Conservation (phyloP, 2,888 invertebrate genomes). For the Polylopha cassiicola region DNA sequence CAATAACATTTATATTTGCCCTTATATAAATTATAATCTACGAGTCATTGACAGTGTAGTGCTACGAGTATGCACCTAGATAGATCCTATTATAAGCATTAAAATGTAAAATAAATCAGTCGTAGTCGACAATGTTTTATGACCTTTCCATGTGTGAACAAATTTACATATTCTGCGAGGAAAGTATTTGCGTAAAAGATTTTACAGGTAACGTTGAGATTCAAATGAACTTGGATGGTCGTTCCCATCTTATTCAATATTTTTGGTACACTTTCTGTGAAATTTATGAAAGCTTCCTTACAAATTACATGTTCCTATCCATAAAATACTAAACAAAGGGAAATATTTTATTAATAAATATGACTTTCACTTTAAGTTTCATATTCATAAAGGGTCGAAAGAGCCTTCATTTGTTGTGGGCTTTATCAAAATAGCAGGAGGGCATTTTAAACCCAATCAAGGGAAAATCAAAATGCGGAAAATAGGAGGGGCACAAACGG, state of each 20-base stretch:
- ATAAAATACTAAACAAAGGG: no score
- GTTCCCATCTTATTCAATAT: no score
- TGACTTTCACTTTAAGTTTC: slow-evolving; percentile 29
- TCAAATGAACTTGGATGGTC: no score
- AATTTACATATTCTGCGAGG: slow-evolving; percentile 15
- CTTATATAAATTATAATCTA: no score
- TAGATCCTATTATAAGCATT: no score
- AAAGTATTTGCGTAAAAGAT: slow-evolving; percentile 19
- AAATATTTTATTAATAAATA: slow-evolving; percentile 7
- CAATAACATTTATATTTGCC: no score
- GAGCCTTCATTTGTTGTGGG: slow-evolving; percentile 53
- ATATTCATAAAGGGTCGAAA: slow-evolving; percentile 45
- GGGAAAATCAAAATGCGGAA: slow-evolving; percentile 75
- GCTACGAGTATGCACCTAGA: no score
- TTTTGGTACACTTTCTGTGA: no score
- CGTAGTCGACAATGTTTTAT: slow-evolving; percentile 12
- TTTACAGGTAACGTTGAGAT: slow-evolving; percentile 13
- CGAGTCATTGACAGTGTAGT: no score
- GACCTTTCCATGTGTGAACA: slow-evolving; percentile 18
- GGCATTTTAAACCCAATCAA: slow-evolving; percentile 75
- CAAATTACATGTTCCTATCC: no score
- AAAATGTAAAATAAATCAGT: slow-evolving; percentile 6
- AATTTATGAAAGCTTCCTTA: no score
- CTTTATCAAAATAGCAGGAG: slow-evolving; percentile 64
- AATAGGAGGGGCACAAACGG: slow-evolving; percentile 66